Percentiles rank a stretch among this genome's conserved stretches.
Evolutionary conservation across 2,888 invertebrate genomes (phyloP).

Genomic region (Hoplodrina blanda): DNA sequence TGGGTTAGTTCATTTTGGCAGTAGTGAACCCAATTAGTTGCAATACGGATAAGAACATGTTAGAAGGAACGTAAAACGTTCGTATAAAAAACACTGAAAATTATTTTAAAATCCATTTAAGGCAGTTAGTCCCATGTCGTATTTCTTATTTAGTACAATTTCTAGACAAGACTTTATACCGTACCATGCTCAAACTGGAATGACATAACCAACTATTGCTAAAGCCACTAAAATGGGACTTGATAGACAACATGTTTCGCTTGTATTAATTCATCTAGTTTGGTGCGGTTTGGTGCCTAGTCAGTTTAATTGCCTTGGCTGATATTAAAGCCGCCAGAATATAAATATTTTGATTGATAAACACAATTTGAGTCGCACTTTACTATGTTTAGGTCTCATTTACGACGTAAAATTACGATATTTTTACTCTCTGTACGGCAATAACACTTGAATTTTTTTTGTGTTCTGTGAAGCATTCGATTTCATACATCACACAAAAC

Average conservation of each 20-base stretch:
- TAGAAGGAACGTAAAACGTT: too few species aligned
- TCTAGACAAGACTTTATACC: not conserved
- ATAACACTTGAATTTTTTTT: not conserved
- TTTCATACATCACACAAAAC: not conserved
- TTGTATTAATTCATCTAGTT: conserved; percentile 28
- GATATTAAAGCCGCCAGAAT: not conserved
- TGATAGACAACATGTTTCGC: conserved; percentile 32
- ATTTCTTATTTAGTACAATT: not conserved
- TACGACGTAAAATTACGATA: not conserved
- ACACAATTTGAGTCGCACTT: not conserved
- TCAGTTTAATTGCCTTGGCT: conserved; percentile 28
- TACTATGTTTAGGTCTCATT: not conserved
- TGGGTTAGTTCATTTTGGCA: too few species aligned
- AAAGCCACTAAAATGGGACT: conserved; percentile 39
- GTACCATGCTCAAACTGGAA: conserved; percentile 24
- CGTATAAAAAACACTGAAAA: not conserved
- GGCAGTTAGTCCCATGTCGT: not conserved
- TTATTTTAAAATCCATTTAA: not conserved
- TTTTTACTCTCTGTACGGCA: conserved; percentile 1
- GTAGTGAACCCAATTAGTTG: too few species aligned
- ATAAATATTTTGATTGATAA: conserved; percentile 2
- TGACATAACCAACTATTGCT: conserved; percentile 32
- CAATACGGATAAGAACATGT: too few species aligned
- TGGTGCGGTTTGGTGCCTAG: conserved; percentile 13
- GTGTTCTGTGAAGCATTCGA: conserved; percentile 20